Evolutionary conservation across 2,113 vertebrate genomes (phyloP).

Genomic region (Entomyzon cyanotis): DNA sequence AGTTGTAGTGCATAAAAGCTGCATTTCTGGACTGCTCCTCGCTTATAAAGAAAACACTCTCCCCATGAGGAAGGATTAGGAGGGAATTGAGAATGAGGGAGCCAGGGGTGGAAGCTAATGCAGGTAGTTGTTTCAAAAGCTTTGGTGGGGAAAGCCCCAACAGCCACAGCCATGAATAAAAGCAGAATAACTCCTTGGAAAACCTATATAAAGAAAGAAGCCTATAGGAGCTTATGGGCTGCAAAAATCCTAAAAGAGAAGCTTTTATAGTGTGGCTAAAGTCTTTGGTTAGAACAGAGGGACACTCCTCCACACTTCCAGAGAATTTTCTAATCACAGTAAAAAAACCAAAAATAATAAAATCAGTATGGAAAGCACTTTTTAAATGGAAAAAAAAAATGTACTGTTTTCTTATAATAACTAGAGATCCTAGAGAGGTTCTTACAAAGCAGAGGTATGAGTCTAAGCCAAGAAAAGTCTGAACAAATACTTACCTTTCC

Average conservation of each 20-base stretch:
- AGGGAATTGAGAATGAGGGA: not conserved
- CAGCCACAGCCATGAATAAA: not conserved
- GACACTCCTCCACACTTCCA: not conserved
- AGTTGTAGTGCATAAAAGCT: not conserved
- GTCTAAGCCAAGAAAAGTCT: not conserved
- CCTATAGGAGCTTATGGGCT: not conserved
- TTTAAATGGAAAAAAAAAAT: not conserved
- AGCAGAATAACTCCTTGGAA: not conserved
- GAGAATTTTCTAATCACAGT: not conserved
- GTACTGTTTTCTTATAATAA: not conserved
- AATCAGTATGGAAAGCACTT: not conserved
- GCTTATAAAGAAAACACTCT: not conserved
- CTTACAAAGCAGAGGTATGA: not conserved
- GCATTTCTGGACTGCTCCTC: not conserved
- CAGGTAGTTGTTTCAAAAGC: not conserved
- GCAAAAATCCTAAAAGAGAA: not conserved
- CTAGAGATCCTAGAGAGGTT: not conserved
- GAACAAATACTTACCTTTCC: not conserved
- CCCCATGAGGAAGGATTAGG: not conserved
- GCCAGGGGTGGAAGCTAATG: fast-evolving
- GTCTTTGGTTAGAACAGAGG: not conserved
- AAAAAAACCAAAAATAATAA: not conserved
- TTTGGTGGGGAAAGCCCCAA: fast-evolving
- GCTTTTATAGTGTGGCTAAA: not conserved
- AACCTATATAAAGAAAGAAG: not conserved